phyloP scores from a whole-genome alignment of 2,797 vertebrate species.

The Pyrocephalus nanus region DNA sequence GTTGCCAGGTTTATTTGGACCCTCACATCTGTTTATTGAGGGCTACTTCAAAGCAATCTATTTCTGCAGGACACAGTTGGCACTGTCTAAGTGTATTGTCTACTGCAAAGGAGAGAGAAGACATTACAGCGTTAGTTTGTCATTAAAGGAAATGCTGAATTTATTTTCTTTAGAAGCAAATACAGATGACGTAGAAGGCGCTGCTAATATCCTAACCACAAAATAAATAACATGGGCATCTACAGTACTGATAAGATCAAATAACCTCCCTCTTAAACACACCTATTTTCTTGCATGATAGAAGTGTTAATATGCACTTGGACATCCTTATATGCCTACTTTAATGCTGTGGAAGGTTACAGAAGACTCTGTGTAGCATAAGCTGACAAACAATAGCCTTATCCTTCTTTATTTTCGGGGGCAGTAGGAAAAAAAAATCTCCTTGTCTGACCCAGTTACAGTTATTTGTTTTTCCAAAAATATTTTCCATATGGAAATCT shows the following conservation, averaged over 20 bases:
- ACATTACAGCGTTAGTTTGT: background rate
- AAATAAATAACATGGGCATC: background rate
- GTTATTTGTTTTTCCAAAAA: constrained; percentile 66
- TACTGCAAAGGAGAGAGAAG: background rate
- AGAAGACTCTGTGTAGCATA: constrained; percentile 14
- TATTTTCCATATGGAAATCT: constrained; percentile 65
- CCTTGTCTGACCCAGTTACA: constrained; percentile 51
- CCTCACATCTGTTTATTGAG: constrained; percentile 20
- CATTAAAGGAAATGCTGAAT: background rate
- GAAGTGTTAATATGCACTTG: background rate
- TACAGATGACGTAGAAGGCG: background rate
- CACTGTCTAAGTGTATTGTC: constrained; percentile 1
- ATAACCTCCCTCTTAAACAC: background rate
- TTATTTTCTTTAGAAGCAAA: constrained; percentile 11
- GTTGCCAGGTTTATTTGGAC: constrained; percentile 37
- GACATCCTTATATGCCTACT: background rate
- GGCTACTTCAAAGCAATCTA: constrained; percentile 36
- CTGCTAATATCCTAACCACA: background rate
- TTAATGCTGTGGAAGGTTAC: background rate
- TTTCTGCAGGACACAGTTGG: constrained; percentile 35
- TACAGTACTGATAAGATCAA: background rate
- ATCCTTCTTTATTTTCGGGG: constrained; percentile 47
- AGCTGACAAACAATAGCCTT: constrained; percentile 37
- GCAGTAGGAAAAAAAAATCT: constrained; percentile 21
- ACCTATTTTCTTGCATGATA: background rate